Evolutionary conservation across 1,140 invertebrate genomes (phyloP).

Genomic region (Daktulosphaira vitifoliae): DNA sequence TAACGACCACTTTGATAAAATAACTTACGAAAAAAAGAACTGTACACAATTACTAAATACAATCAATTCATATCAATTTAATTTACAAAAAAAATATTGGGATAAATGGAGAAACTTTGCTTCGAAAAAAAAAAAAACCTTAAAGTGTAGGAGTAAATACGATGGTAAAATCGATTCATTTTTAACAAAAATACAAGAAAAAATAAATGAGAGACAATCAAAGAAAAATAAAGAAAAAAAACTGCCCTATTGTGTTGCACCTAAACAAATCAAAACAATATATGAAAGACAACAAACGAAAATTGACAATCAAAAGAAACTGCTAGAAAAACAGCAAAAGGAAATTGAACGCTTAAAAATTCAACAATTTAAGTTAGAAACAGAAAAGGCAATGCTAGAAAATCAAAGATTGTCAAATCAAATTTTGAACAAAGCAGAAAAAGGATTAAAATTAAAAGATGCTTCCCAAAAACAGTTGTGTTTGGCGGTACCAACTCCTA

Average conservation of each 20-base stretch:
- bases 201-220: not conserved
- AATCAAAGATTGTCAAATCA: not conserved
- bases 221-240: not conserved
- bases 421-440: not conserved
- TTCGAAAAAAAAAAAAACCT: not conserved
- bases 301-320: slow-evolving; percentile 15
- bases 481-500: not conserved
- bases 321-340: slow-evolving; percentile 6
- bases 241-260: not conserved
- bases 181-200: slow-evolving; percentile 3
- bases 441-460: not conserved
- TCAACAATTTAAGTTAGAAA: slow-evolving; percentile 12
- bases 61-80: not conserved
- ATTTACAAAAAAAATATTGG: slow-evolving; percentile 14
- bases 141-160: not conserved
- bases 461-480: no score
- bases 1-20: not conserved
- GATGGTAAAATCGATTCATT: not conserved
- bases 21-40: not conserved
- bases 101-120: not conserved
- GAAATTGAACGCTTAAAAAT: slow-evolving; percentile 11
- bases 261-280: not conserved
- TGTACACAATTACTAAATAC: not conserved
- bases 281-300: not conserved
- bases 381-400: slow-evolving; percentile 10